Percentiles rank a stretch among this genome's conserved stretches.
These are phyloP conservation scores for Galerucella nymphaeae DNA, from an alignment of 2,888 invertebrate genomes.

Conservation along the genomic window DNA sequence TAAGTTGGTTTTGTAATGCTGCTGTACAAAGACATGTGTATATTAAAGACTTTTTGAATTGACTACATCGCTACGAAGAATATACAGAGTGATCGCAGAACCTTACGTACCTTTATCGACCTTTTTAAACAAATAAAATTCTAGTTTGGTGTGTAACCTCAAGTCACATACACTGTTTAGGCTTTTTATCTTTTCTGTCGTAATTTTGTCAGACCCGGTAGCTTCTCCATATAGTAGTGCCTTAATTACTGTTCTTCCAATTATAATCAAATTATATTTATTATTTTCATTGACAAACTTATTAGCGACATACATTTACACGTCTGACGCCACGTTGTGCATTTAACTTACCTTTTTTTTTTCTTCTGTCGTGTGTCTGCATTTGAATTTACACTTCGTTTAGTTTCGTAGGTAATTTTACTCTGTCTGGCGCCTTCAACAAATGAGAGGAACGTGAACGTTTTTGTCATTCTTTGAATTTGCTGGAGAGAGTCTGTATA, in stretches of 20 bases:
- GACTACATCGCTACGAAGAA: not conserved
- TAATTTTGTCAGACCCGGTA: no score
- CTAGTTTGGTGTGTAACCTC: no score
- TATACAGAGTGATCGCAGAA: not conserved
- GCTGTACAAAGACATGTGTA: not conserved
- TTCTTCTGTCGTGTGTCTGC: not conserved
- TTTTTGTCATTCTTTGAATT: conserved; percentile 10
- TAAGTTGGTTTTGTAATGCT: not conserved
- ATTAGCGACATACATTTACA: conserved; percentile 3
- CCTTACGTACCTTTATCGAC: no score
- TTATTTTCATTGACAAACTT: not conserved
- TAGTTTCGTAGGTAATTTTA: conserved; percentile 28
- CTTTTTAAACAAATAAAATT: no score
- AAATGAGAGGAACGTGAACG: conserved; percentile 14
- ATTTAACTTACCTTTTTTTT: not conserved
- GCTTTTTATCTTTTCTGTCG: no score
- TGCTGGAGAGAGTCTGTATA: not conserved
- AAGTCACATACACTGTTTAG: no score
- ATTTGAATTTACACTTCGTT: conserved; percentile 29
- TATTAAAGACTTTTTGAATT: not conserved
- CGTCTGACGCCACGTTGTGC: not conserved
- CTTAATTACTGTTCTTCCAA: no score
- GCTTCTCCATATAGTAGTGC: no score
- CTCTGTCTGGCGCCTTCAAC: conserved; percentile 27
- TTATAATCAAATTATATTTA: no score